A percentile compares a stretch with the other conserved stretches of the same genome.
phyloP scores from a whole-genome alignment of 2,797 vertebrate species.

The Dendrocincla fuliginosa region DNA sequence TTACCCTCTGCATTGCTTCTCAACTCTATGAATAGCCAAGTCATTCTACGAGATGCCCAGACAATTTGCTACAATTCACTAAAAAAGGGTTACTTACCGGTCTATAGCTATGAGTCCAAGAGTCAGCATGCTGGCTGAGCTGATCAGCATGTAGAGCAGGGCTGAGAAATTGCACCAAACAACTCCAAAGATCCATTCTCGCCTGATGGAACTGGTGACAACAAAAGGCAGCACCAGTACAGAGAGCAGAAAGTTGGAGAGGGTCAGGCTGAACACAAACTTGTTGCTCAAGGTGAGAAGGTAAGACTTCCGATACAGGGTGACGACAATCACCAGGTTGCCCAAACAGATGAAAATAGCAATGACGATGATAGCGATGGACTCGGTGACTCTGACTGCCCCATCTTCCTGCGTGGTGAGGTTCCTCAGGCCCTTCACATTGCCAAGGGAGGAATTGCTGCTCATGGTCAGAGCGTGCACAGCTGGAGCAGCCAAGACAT shows the following conservation, averaged over 20 bases:
- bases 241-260: slow-evolving; percentile 94
- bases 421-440: slow-evolving; percentile 78
- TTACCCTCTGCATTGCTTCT: not conserved
- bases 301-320: slow-evolving; percentile 93
- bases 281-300: slow-evolving; percentile 98
- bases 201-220: slow-evolving; percentile 87
- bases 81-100: slow-evolving; percentile 78
- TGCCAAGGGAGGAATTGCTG: slow-evolving; percentile 80
- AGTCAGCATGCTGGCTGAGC: slow-evolving; percentile 98
- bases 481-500: slow-evolving; percentile 70
- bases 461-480: slow-evolving; percentile 84
- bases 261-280: slow-evolving; percentile 97
- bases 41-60: not conserved
- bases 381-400: slow-evolving; percentile 81
- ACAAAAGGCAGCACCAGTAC: slow-evolving; percentile 93
- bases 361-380: slow-evolving; percentile 89
- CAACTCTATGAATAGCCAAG: not conserved
- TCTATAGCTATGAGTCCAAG: slow-evolving; percentile 96
- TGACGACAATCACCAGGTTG: slow-evolving; percentile 90
- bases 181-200: slow-evolving; percentile 96
- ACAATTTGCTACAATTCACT: not conserved
- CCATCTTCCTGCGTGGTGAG: slow-evolving; percentile 57
- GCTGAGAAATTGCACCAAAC: slow-evolving; percentile 99
- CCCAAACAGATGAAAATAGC: slow-evolving; percentile 91
- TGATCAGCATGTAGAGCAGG: slow-evolving; percentile 95